Percentiles rank a stretch among this genome's conserved stretches.
Evolutionary conservation across 1,140 invertebrate genomes (phyloP).

Genomic region (Frieseomelitta varia): DNA sequence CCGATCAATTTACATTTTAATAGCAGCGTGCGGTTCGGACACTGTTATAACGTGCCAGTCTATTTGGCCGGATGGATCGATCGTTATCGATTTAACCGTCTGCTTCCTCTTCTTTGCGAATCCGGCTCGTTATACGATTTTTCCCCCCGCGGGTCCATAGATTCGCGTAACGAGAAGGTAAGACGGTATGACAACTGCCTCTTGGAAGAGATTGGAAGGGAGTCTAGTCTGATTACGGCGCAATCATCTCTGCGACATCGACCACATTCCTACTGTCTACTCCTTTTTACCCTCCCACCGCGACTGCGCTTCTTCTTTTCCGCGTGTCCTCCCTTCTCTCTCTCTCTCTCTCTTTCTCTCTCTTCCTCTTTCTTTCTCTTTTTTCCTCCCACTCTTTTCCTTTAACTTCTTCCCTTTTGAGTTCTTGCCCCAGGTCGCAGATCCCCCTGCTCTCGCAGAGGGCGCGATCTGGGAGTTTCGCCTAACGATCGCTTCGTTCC

Average conservation of each 20-base stretch:
- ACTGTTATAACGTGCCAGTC: conserved; percentile 30
- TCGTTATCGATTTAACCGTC: background rate
- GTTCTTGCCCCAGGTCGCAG: background rate
- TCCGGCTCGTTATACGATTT: background rate
- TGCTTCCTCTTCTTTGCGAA: background rate
- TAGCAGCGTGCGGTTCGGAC: conserved; percentile 60
- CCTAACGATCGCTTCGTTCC: conserved; percentile 56
- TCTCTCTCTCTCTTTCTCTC: background rate
- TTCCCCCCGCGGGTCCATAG: background rate
- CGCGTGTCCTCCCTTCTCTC: background rate
- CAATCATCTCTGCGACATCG: conserved; percentile 69
- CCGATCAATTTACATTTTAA: conserved; percentile 78
- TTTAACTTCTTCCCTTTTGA: conserved; percentile 29
- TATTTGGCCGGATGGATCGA: conserved; percentile 5
- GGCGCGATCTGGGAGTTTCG: conserved; percentile 47
- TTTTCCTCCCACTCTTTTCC: conserved; percentile 6
- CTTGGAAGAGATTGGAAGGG: background rate
- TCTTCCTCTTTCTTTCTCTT: conserved; percentile 25
- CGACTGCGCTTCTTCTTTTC: conserved; percentile 9
- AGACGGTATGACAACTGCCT: conserved; percentile 59
- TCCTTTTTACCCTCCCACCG: conserved; percentile 25
- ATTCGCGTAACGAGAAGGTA: conserved; percentile 58
- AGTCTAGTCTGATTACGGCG: conserved; percentile 54
- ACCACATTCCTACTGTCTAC: conserved; percentile 44
- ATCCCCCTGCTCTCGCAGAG: conserved; percentile 15